Conservation (phyloP, 2,113 vertebrate species). For the Cercopithecus mona region DNA sequence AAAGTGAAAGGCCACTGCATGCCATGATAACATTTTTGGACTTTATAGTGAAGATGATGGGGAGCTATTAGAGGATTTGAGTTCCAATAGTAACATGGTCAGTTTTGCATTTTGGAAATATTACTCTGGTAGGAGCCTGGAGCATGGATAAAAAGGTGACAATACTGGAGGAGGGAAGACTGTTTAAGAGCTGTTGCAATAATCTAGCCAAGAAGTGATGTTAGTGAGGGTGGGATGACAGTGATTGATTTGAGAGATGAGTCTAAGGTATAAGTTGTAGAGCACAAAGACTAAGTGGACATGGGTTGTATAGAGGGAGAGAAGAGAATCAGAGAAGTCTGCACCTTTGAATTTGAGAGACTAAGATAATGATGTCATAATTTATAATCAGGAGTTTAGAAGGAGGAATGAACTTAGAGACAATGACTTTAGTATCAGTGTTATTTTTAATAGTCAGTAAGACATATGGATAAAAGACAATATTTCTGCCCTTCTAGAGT, state of each 20-base stretch:
- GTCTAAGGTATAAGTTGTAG: not conserved
- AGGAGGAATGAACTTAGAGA: not conserved
- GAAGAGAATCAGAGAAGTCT: not conserved
- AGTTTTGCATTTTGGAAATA: not conserved
- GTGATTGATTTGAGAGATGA: not conserved
- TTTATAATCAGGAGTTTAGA: constrained; percentile 9
- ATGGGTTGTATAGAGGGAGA: not conserved
- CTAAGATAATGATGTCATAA: not conserved
- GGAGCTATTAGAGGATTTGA: not conserved
- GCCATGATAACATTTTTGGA: not conserved
- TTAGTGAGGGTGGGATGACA: not conserved
- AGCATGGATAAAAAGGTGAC: not conserved
- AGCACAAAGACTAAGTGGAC: not conserved
- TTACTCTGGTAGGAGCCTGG: not conserved
- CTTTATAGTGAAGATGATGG: not conserved
- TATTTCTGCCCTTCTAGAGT: not conserved
- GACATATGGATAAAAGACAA: not conserved
- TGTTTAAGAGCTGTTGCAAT: not conserved
- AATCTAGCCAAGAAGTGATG: not conserved
- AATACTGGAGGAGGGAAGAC: not conserved
- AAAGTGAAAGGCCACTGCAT: not conserved
- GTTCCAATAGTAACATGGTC: not conserved
- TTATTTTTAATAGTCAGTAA: constrained; percentile 17
- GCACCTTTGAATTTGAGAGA: not conserved
- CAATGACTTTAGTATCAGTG: not conserved